Evolutionary conservation across 2,888 invertebrate species (phyloP).

Genomic region (Heteromyza rotundicornis): DNA sequence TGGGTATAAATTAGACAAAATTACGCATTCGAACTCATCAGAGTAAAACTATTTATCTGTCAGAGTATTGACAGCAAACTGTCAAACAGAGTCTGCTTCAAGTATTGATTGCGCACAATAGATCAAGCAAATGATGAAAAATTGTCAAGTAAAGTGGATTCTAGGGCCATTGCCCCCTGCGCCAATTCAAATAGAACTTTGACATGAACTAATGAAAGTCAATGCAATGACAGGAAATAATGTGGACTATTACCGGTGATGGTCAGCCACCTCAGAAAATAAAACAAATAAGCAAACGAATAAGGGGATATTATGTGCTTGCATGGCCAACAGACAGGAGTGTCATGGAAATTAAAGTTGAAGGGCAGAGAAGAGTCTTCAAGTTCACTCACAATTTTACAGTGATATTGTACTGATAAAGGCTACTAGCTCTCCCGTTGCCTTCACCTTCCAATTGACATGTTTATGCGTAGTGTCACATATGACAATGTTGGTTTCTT

Average conservation of each 20-base stretch:
- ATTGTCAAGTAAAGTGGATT: conserved; percentile 26
- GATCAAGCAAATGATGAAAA: conserved; percentile 43
- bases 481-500: not conserved
- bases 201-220: conserved; percentile 36
- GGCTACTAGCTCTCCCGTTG: too few relatives aligned
- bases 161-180: not conserved
- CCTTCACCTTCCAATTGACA: not conserved
- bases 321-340: too few relatives aligned
- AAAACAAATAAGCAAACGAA: not conserved
- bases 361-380: too few relatives aligned
- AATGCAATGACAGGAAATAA: conserved; percentile 31
- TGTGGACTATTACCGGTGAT: conserved; percentile 17
- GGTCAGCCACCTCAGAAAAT: not conserved
- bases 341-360: too few relatives aligned
- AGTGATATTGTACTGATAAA: too few relatives aligned
- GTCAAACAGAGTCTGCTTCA: not conserved
- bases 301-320: not conserved
- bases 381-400: too few relatives aligned
- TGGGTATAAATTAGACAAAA: too few relatives aligned
- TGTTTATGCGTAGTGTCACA: not conserved
- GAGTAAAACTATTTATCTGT: too few relatives aligned
- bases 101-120: conserved; percentile 39
- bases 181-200: conserved; percentile 5
- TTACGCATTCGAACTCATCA: too few relatives aligned
- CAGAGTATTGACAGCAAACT: too few relatives aligned